These are phyloP conservation scores for Trachelus stipa DNA, from an alignment of 2,888 invertebrate species.

Conservation along the genomic window DNA sequence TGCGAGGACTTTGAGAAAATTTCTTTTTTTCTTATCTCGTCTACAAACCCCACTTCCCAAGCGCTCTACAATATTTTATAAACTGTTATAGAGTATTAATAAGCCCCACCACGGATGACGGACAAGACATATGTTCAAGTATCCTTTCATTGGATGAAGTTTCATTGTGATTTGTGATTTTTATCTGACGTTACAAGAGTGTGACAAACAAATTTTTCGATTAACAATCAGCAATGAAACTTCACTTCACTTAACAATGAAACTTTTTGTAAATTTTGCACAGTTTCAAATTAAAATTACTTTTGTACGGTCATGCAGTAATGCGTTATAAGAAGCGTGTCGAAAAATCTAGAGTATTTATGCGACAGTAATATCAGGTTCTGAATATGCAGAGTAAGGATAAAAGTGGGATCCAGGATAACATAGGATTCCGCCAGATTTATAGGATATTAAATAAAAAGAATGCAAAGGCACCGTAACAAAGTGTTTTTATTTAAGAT, in stretches of 20 bases:
- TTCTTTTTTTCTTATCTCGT: background rate
- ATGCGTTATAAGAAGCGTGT: background rate
- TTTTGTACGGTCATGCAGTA: background rate
- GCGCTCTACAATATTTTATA: background rate
- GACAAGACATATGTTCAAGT: background rate
- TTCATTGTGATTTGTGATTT: background rate
- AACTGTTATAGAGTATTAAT: background rate
- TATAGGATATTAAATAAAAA: slow-evolving; percentile 57
- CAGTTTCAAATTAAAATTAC: background rate
- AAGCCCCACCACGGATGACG: background rate
- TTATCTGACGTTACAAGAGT: background rate
- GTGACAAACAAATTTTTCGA: background rate
- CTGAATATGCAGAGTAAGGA: background rate
- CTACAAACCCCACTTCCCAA: background rate
- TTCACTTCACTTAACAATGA: no score
- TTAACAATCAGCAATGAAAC: background rate
- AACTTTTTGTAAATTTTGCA: background rate
- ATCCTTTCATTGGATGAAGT: background rate
- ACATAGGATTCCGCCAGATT: slow-evolving; percentile 52
- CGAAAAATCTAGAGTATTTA: background rate
- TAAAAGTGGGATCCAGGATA: slow-evolving; percentile 19
- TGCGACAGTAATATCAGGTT: background rate
- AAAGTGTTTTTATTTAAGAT: slow-evolving; percentile 57
- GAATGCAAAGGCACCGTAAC: slow-evolving; percentile 36
- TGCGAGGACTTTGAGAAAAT: background rate